Conservation (phyloP, 2,797 vertebrate genomes). For the Orientallactaga sibirica region DNA sequence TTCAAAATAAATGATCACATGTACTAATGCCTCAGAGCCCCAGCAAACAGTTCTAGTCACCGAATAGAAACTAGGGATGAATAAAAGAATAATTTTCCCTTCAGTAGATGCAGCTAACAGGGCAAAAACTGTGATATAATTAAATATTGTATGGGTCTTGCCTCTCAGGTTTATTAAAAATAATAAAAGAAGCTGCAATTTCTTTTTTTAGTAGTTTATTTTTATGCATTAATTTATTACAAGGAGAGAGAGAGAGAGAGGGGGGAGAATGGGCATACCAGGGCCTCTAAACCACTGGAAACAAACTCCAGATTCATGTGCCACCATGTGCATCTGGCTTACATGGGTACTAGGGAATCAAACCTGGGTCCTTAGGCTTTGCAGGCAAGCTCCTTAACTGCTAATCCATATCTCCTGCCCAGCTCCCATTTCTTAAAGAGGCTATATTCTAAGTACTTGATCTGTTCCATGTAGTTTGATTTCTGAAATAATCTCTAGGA, state of each 20-base stretch:
- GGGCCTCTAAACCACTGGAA: too few species aligned
- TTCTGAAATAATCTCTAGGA: not conserved
- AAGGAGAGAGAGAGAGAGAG: too few species aligned
- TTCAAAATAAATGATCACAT: conserved; percentile 27
- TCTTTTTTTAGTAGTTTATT: not conserved
- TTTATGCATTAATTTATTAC: too few species aligned
- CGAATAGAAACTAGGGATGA: conserved; percentile 26
- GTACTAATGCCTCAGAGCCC: not conserved
- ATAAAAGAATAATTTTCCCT: conserved; percentile 51
- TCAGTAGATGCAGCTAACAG: not conserved
- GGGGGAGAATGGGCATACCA: too few species aligned
- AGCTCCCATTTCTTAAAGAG: not conserved
- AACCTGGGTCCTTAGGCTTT: too few species aligned
- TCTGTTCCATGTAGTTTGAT: conserved; percentile 16
- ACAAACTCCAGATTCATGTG: too few species aligned
- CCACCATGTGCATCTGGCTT: too few species aligned
- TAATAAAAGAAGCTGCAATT: conserved; percentile 44
- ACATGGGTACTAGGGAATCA: too few species aligned
- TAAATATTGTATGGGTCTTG: conserved; percentile 1
- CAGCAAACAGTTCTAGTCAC: conserved; percentile 46
- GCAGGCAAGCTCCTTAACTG: too few species aligned
- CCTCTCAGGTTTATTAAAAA: conserved; percentile 55
- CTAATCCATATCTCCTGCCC: too few species aligned
- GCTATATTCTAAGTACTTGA: not conserved
- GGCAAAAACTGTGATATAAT: not conserved